These are phyloP conservation scores for Seriola rivoliana DNA, from an alignment of 2,113 vertebrate species.

Conservation along the genomic window DNA sequence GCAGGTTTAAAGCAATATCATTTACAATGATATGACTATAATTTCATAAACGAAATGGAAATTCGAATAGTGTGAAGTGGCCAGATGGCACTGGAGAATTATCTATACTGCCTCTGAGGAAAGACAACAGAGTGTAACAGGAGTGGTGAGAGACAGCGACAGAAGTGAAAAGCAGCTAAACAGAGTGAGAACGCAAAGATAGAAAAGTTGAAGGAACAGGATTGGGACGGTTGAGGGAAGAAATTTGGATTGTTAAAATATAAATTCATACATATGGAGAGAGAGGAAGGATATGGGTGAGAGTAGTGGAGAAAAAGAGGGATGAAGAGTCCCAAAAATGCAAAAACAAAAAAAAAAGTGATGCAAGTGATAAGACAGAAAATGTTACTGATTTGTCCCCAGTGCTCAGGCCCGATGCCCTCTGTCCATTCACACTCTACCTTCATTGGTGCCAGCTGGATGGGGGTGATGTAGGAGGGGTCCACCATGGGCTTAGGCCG, in stretches of 20 bases:
- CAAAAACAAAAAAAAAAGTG: background rate
- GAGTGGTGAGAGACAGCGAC: slow-evolving; percentile 32
- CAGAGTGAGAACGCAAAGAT: slow-evolving; percentile 29
- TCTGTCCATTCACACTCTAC: slow-evolving; percentile 79
- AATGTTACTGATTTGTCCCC: slow-evolving; percentile 6
- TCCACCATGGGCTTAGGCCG: slow-evolving; percentile 98
- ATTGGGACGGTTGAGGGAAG: background rate
- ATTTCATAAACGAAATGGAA: slow-evolving; percentile 11
- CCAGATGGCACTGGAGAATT: slow-evolving; percentile 56
- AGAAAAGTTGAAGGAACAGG: slow-evolving; percentile 8
- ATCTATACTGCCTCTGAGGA: slow-evolving; percentile 43
- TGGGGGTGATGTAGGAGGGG: slow-evolving; percentile 98
- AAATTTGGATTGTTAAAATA: slow-evolving; percentile 2
- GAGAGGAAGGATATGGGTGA: background rate
- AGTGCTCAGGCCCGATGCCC: background rate
- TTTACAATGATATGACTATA: background rate
- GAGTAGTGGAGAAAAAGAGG: background rate
- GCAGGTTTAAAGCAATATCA: slow-evolving; percentile 45
- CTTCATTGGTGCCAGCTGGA: slow-evolving; percentile 99
- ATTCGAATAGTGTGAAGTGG: slow-evolving; percentile 46
- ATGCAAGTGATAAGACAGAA: background rate
- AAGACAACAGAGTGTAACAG: slow-evolving; percentile 43
- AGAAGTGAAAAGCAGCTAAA: slow-evolving; percentile 31
- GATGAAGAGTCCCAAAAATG: slow-evolving; percentile 4
- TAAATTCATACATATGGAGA: slow-evolving; percentile 1